Evolutionary conservation across 2,113 vertebrate species (phyloP).

Genomic region (Cochlearius cochlearius): DNA sequence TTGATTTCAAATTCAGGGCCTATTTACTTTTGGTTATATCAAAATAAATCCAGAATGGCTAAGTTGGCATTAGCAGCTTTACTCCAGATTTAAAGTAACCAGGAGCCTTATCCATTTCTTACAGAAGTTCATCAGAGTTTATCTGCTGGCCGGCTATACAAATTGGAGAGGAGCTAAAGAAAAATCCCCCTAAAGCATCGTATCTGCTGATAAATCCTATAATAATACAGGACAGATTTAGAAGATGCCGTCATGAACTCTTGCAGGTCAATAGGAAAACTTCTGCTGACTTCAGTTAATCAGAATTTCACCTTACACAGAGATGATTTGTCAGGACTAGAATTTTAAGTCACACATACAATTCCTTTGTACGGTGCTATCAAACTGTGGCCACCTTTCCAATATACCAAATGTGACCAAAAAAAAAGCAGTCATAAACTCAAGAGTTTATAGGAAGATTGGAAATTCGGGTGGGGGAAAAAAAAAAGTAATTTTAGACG

Average conservation of each 20-base stretch:
- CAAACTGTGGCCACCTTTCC: not conserved
- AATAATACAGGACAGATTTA: constrained; percentile 2
- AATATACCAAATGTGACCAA: not conserved
- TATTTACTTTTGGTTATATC: not conserved
- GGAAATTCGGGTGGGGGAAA: not conserved
- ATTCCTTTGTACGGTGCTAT: constrained; percentile 32
- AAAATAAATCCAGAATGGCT: not conserved
- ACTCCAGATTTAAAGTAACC: not conserved
- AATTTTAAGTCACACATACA: not conserved
- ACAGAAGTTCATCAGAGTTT: not conserved
- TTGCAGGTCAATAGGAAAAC: not conserved
- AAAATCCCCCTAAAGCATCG: not conserved
- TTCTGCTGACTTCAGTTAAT: not conserved
- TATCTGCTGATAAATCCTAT: constrained; percentile 21
- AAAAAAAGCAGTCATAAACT: constrained; percentile 20
- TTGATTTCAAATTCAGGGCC: not conserved
- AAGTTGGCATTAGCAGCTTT: not conserved
- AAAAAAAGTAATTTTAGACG: not conserved
- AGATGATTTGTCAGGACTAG: constrained; percentile 14
- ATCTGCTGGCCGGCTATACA: not conserved
- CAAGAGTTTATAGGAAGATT: constrained; percentile 36
- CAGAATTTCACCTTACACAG: not conserved
- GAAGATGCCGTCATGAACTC: not conserved
- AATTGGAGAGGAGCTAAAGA: not conserved
- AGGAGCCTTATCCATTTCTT: not conserved